A percentile compares a stretch with the other conserved stretches of the same genome.
Conservation (phyloP, 1,140 invertebrate genomes). For the Leptinotarsa defecta region DNA sequence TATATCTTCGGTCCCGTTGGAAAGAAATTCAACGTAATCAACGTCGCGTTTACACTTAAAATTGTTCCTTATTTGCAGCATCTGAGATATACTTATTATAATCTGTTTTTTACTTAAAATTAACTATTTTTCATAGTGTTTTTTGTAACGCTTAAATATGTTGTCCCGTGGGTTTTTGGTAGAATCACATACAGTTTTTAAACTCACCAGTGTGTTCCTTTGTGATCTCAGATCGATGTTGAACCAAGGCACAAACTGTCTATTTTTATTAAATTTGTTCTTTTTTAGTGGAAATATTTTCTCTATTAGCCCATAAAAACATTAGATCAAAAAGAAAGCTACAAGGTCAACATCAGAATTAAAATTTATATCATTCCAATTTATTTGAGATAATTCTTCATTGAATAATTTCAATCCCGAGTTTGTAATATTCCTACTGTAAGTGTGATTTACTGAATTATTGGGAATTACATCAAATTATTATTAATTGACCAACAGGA, state of each 20-base stretch:
- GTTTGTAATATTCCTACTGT: neutral
- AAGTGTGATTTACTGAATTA: neutral
- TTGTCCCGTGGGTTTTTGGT: neutral
- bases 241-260: constrained; percentile 6
- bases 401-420: neutral
- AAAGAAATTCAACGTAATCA: neutral
- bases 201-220: neutral
- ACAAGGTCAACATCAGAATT: neutral
- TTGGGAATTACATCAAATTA: neutral
- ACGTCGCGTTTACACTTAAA: neutral
- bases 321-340: constrained; percentile 2
- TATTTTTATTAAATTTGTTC: neutral
- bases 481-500: neutral
- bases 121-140: neutral
- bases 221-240: constrained; percentile 6
- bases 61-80: neutral
- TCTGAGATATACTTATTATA: neutral
- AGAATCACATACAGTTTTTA: constrained; percentile 3
- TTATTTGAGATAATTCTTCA: neutral
- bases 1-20: neutral
- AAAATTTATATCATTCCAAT: neutral
- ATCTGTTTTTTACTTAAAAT: neutral
- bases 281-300: constrained; percentile 17
- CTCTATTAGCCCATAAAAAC: constrained; percentile 35
- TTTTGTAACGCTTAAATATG: neutral